phyloP scores from a whole-genome alignment of 2,797 vertebrate genomes.

The Tokudaia tokunoshimensis region DNA sequence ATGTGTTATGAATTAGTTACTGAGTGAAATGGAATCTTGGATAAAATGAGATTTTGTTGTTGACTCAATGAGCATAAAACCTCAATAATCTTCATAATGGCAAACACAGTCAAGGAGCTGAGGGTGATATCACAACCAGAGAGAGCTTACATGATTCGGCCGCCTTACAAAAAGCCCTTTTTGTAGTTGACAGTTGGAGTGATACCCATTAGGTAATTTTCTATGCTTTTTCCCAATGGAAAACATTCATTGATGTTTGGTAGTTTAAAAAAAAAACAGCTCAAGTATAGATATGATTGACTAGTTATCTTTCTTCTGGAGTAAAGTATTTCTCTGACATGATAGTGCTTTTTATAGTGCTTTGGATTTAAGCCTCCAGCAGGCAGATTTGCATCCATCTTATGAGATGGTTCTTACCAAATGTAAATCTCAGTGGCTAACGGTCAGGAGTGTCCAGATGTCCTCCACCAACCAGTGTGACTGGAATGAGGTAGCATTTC shows the following conservation, averaged over 20 bases:
- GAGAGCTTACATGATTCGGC: neutral
- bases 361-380: neutral
- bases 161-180: neutral
- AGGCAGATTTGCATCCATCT: neutral
- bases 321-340: neutral
- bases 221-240: neutral
- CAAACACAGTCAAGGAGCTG: neutral
- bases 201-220: conserved; percentile 16
- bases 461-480: neutral
- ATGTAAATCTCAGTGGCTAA: neutral
- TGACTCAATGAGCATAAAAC: conserved; percentile 57
- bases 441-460: neutral
- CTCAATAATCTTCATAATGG: conserved; percentile 52
- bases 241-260: conserved; percentile 15
- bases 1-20: conserved; percentile 67
- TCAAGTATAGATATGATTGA: neutral
- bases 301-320: conserved; percentile 3
- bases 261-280: neutral
- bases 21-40: conserved; percentile 59
- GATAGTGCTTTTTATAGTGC: neutral
- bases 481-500: neutral
- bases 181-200: conserved; percentile 2
- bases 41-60: conserved; percentile 64
- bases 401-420: neutral
- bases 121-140: neutral